phyloP scores from a whole-genome alignment of 1,140 invertebrate species.

The Daktulosphaira vitifoliae region DNA sequence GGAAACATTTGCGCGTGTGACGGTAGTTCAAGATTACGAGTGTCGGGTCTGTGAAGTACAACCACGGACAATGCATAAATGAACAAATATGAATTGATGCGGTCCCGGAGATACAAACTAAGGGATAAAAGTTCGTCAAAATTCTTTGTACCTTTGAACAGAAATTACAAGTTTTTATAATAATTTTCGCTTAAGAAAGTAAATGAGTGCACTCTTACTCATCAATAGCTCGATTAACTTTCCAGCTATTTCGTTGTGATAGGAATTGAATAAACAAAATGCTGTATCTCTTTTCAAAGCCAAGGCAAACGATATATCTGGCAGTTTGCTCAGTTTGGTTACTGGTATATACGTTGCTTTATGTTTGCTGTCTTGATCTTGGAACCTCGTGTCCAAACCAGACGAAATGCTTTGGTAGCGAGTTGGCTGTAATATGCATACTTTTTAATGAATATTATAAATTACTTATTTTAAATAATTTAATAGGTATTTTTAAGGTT shows the following conservation, averaged over 20 bases:
- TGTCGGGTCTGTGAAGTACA: conserved; percentile 63
- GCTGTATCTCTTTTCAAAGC: conserved; percentile 56
- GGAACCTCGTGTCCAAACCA: too few species aligned
- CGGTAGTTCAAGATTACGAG: conserved; percentile 59
- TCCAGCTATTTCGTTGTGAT: conserved; percentile 58
- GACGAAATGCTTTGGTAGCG: too few species aligned
- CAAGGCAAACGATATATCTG: conserved; percentile 57
- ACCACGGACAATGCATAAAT: conserved; percentile 68
- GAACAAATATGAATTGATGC: conserved; percentile 67
- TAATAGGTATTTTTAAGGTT: too few species aligned
- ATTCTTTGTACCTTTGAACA: not conserved
- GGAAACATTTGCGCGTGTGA: conserved; percentile 63
- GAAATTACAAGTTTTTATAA: not conserved
- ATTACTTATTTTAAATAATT: too few species aligned
- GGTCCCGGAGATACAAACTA: conserved; percentile 60
- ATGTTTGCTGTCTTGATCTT: too few species aligned
- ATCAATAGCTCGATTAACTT: conserved; percentile 64
- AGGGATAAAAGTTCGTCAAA: conserved; percentile 59
- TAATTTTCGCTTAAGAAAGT: too few species aligned
- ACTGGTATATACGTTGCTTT: too few species aligned
- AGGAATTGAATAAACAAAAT: conserved; percentile 66
- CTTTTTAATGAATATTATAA: too few species aligned
- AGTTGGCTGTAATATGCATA: too few species aligned
- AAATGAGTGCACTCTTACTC: conserved; percentile 43
- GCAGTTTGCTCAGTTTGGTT: conserved; percentile 52